Base-by-base conservation (phyloP, 1,140 invertebrate genomes). In the Zaprionus davidi region DNA sequence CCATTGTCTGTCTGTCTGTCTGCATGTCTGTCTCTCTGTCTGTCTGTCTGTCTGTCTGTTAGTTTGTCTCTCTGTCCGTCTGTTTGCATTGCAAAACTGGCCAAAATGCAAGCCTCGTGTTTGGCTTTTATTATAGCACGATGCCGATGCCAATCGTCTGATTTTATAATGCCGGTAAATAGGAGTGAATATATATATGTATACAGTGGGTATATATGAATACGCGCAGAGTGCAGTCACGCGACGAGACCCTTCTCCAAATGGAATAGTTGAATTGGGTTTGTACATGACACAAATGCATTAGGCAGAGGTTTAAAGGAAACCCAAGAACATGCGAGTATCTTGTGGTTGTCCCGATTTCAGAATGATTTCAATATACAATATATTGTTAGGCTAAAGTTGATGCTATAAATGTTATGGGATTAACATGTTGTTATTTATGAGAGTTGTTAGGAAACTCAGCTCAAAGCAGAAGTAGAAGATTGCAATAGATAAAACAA, bases 61-160 rank as follows among this genome's bases (percentile, higher is more conserved):
- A 0, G 9, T 46, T 7, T 20, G 6, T 7, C 44, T 17, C n/a
- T 46, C 38, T 2, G 28, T 31, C 28, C 28, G 71, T 78, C 75
- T 76, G 76, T 81, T 81, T 81, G 66, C 78, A 76, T 24, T 46
- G 67, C 72, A 81, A 81, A 81, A 81, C 78, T 81, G 78, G 31
- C 60, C 78, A 51, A 49, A 65, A 26, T 71, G 26, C n/a, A 36
- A 36, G 20, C 12, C 12, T 11, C 46, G 46, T 51, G 46, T 51
- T 51, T 24, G 46, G 46, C 20, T 51, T 51, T 20, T 51, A 22
- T 51, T 51, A 51, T 51, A 51, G 46, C 46, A 24, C 20, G 46
- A 65, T 28, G 44, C 49, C 34, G 44, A 64, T 63, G 17, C 24
- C 36, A 31, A 56, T 41, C 53, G 65, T 44, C 53, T n/a, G 41